A percentile compares a stretch with the other conserved stretches of the same genome.
Conservation (phyloP, 1,140 invertebrate species). For the Atopsyche davidsoni region DNA sequence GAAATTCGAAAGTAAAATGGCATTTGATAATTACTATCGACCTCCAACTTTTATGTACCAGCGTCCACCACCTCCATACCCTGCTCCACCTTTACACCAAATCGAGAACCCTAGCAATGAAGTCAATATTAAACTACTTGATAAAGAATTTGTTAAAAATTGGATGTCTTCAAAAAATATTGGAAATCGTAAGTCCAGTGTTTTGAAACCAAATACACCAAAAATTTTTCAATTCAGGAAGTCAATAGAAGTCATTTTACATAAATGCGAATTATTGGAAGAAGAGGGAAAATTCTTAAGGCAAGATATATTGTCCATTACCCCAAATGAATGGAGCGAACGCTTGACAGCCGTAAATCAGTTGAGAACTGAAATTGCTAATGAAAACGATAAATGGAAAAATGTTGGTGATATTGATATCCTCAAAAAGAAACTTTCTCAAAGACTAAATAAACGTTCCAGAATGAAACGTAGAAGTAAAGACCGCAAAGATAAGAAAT, state of each 20-base stretch:
- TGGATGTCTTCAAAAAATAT: constrained; percentile 25
- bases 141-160: constrained; percentile 37
- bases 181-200: constrained; percentile 13
- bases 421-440: constrained; percentile 46
- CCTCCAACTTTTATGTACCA: background rate
- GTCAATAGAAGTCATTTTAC: constrained; percentile 35
- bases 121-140: constrained; percentile 23
- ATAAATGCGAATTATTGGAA: constrained; percentile 42
- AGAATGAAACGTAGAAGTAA: constrained; percentile 46
- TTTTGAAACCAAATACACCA: constrained; percentile 22
- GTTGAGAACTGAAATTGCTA: constrained; percentile 44
- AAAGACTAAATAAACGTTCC: constrained; percentile 51
- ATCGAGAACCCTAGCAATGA: background rate
- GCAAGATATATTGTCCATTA: constrained; percentile 40
- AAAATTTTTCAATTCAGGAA: constrained; percentile 36
- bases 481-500: constrained; percentile 42
- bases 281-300: constrained; percentile 40
- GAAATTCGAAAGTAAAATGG: background rate
- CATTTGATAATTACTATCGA: background rate
- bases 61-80: background rate
- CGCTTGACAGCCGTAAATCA: constrained; percentile 42
- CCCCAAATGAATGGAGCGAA: constrained; percentile 49
- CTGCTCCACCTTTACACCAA: background rate
- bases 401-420: constrained; percentile 40
- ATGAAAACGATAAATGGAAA: constrained; percentile 37